Base-by-base conservation (phyloP, 2,888 invertebrate genomes). In the Tenthredo scrophulariae region DNA sequence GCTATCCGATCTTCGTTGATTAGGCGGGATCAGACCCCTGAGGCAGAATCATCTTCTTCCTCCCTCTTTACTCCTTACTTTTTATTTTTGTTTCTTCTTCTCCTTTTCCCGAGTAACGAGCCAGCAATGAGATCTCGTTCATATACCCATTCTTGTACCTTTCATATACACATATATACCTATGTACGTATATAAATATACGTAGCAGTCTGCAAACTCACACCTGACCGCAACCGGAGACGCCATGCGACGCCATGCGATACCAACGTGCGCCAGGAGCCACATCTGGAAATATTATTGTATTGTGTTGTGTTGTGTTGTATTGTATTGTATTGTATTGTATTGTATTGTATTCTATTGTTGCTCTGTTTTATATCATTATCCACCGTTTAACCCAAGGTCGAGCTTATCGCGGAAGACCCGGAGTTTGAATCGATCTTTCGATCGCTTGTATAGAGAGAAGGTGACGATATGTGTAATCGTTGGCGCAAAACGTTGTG, bases 191-290 rank as follows among this genome's bases (percentile, higher is more conserved):
- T 22, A 10, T 43, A 72, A 6, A 29, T 33, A 50, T 40, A 77
- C 26, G 22, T n/a, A 80, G 89, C 87, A 74, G 85, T 82, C 87
- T 87, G 84, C 84, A 86, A 86, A 88, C 89, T 29, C 83, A 90
- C 91, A 91, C 90, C 90, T 91, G 91, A 91, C 89, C 90, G 92
- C 90, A 92, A 91, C 88, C 88, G 88, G 91, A 92, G 90, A 91
- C 88, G 83, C 67, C 65, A 80, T 80, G 80, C 58, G 58, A 80
- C 80, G 65, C 88, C 88, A 91, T 86, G 88, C 88, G 91, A 91
- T 89, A 91, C 91, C 87, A 75, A 84, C 84, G 70, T 58, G 85
- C 67, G 82, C 67, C 82, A 46, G 37, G 10, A 46, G 67, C 37
- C 58, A 22, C 80, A 80, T 80, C 80, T 80, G 80, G 80, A 40